Evolutionary conservation across 23 tunicate genomes (phyloP).

Genomic region (Styela plicata): DNA sequence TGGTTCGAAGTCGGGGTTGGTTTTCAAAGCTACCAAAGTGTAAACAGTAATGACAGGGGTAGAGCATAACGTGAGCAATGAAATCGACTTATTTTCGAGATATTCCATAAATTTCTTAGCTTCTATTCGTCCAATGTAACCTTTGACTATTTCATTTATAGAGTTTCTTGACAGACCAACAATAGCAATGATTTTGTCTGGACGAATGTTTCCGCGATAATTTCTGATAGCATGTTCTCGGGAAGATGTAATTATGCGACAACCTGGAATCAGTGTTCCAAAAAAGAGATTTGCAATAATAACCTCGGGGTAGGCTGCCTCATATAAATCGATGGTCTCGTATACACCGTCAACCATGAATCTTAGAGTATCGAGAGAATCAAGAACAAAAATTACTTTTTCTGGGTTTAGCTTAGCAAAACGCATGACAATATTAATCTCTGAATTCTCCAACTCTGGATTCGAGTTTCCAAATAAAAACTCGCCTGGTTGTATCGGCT

Average conservation of each 20-base stretch:
- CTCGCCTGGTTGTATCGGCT: too few relatives aligned
- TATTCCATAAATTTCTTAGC: neutral
- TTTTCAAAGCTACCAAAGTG: neutral
- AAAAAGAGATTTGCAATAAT: neutral
- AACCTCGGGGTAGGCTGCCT: neutral
- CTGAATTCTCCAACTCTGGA: too few relatives aligned
- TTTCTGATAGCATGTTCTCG: conserved; percentile 10
- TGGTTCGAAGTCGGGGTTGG: neutral
- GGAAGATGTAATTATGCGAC: neutral
- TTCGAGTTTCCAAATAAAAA: too few relatives aligned
- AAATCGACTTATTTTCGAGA: conserved; percentile 1
- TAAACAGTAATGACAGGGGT: neutral
- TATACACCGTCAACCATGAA: neutral
- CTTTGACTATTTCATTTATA: neutral
- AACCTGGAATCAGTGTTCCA: neutral
- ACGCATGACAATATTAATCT: too few relatives aligned
- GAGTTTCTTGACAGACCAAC: neutral
- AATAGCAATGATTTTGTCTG: neutral
- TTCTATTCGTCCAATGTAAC: neutral
- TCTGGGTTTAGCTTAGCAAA: neutral
- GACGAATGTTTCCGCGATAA: neutral
- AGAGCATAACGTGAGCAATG: neutral
- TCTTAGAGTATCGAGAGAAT: neutral
- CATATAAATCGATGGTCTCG: neutral
- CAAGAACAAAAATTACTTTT: neutral